phyloP scores from a whole-genome alignment of 2,888 invertebrate species.

The Tipula unca region DNA sequence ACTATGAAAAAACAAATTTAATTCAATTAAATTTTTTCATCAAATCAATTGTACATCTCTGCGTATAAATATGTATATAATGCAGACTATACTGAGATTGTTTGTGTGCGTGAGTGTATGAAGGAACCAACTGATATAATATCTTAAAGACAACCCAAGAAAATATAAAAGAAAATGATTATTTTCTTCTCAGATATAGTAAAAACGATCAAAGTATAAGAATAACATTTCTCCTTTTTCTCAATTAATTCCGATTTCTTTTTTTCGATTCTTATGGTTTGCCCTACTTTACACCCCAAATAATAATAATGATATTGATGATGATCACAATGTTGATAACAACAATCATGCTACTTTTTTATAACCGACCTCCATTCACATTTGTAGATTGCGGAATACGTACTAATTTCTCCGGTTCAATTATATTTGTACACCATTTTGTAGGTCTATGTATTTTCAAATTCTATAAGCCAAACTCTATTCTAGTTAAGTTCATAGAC shows the following conservation, averaged over 20 bases:
- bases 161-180: not conserved
- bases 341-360: not conserved
- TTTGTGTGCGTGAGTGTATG: not conserved
- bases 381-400: no score
- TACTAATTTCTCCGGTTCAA: no score
- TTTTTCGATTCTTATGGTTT: not conserved
- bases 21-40: not conserved
- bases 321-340: not conserved
- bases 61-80: not conserved
- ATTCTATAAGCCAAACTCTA: no score
- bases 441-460: no score
- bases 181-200: not conserved
- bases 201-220: not conserved
- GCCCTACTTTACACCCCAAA: not conserved
- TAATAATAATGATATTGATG: not conserved
- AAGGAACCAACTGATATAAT: not conserved
- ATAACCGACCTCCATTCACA: not conserved
- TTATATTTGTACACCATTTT: no score
- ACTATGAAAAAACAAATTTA: conserved; percentile 8
- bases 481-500: no score
- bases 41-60: not conserved
- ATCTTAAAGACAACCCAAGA: not conserved
- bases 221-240: not conserved
- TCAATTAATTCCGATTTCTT: not conserved
- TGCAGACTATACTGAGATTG: not conserved